Evolutionary conservation across 2,113 vertebrate species (phyloP), one percentile per base, ranked within the genome.

Genomic region (Ctenomys sociabilis): DNA sequence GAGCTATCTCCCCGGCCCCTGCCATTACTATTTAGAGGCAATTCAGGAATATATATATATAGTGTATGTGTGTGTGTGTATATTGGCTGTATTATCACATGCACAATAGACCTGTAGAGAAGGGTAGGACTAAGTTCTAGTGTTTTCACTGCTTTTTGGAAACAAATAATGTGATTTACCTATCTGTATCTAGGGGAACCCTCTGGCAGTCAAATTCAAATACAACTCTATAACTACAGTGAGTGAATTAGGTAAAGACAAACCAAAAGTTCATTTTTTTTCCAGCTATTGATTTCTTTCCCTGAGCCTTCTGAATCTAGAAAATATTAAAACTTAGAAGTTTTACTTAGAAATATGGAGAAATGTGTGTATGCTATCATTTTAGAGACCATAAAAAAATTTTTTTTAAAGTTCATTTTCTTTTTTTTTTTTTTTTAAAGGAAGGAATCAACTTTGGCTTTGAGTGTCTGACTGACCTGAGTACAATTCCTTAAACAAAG

Each of bases 401-500:
- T 93, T 49, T 92, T 75, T 1, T 0, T 57, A 94, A 98, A 90
- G 81, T 49, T n/a, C n/a, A 49, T 49, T 49, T 49, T 49, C 10
- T 16, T 54, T 54, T 16, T 54, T 54, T 54, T 54, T 54, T 73
- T 80, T 78, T 75, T 1, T 0, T 52, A 94, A 98, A 91, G 84
- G 75, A 98, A 82, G 37, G 59, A 61, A 89, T 85, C 89, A 81
- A 93, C 73, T 30, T 0, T 82, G 94, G 90, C 94, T 94, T 93
- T 2, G 68, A 96, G n/a, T 52, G 40, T 96, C 0, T 0, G 97
- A 95, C 0, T 0, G 97, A 95, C 90, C 96, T 61, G 85, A 95
- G 85, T 85, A 78, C 81, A 95, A 78, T 61, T 93, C 89, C 97
- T 98, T 95, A 52, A 94, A 96, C 96, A 83, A 98, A 89, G 98